phyloP scores from a whole-genome alignment of 2,888 invertebrate genomes.

The Iselma pallidipennis region DNA sequence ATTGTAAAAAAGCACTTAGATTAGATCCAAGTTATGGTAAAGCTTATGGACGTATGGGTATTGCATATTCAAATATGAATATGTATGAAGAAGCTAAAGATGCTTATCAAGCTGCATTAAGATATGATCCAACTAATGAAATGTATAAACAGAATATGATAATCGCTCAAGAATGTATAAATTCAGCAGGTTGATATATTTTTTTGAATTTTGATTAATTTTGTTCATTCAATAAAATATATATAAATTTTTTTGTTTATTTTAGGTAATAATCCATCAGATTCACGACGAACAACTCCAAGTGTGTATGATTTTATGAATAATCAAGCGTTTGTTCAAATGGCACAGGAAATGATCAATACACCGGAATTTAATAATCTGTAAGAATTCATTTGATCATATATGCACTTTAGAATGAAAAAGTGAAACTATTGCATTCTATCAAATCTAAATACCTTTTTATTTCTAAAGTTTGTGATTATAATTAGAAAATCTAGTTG shows the following conservation, averaged over 20 bases:
- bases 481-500: background rate
- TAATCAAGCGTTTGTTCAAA: slow-evolving; percentile 81
- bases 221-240: too few relatives aligned
- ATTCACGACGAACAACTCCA: slow-evolving; percentile 45
- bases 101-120: slow-evolving; percentile 85
- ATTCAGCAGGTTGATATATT: slow-evolving; percentile 11
- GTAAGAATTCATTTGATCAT: slow-evolving; percentile 44
- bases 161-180: slow-evolving; percentile 71
- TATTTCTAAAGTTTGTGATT: background rate
- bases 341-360: slow-evolving; percentile 83
- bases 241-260: slow-evolving; percentile 9
- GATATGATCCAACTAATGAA: slow-evolving; percentile 90
- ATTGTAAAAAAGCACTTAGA: slow-evolving; percentile 86
- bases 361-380: slow-evolving; percentile 83
- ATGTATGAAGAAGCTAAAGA: slow-evolving; percentile 82
- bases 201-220: background rate
- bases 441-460: background rate
- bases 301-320: slow-evolving; percentile 71
- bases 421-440: background rate
- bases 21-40: slow-evolving; percentile 93
- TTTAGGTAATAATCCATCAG: slow-evolving; percentile 34
- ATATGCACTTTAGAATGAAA: too few relatives aligned
- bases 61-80: slow-evolving; percentile 84
- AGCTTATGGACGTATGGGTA: slow-evolving; percentile 90
- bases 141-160: slow-evolving; percentile 86